Base-by-base conservation (phyloP, 2,888 invertebrate genomes). In the Eledona agricola region DNA sequence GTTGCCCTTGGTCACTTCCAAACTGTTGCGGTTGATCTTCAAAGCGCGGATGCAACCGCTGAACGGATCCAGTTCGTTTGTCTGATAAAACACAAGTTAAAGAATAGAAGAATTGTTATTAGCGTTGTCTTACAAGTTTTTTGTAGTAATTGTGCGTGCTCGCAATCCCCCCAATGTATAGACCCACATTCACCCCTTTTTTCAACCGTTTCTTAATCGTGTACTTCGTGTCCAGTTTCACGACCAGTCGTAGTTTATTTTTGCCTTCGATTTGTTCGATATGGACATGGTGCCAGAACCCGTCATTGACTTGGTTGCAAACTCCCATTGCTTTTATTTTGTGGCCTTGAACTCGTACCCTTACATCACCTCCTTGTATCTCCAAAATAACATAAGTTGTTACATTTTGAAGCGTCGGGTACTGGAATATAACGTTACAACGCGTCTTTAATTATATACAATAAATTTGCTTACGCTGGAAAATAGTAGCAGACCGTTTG, bases 1-100 rank as follows among this genome's bases (percentile, higher is more conserved):
- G n/a, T 87, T 70, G 31, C 63, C 63, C 3, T 87, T 83, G 31
- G 89, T 88, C 72, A 92, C 89, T 72, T 89, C 87, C 1, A 83
- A 80, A 53, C 86, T 84, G 1, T 86, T 86, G 72, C 20, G 20
- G n/a, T 90, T 89, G 13, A 95, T 81, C 28, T 79, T 77, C 62
- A 94, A 81, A 17, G 87, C 84, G 28, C 89, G 80, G 31, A 95
- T 81, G 70, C 96, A 96, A 1, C 96, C 96, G 65, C 89, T 87
- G 65, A 94, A 86, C 6, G 88, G 86, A 65, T 89, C 86, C 29
- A 87, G 26, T 16, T 51, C 57, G 7, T 62, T 60, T 34, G 40
- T 63, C 70, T 70, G 47, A 20, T 65, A 67, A 45, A 32, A 34
- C 23, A 20, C 37, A 51, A 7, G 17, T 10, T 11, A n/a, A 23